Evolutionary conservation across 2,888 invertebrate genomes (phyloP), one percentile per base, ranked within the genome.

Genomic region (Drosophila monieri): DNA sequence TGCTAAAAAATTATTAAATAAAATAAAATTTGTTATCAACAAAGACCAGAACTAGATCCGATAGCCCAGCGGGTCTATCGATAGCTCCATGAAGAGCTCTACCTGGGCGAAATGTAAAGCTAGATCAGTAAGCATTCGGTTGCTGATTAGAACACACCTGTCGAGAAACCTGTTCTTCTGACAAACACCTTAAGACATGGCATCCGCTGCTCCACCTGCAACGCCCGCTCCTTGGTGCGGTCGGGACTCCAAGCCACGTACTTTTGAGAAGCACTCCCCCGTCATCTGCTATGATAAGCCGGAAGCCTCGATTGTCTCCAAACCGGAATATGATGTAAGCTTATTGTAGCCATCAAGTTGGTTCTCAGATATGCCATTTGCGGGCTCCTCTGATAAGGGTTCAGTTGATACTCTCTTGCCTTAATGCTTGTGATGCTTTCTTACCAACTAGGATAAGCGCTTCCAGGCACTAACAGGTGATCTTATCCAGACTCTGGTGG

Each of bases 211-310:
- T 48, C 43, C 41, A 9, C 12, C 1, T n/a, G 49, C 27, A 14
- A 84, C 73, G 35, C 70, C 80, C 21, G 67, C 69, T 9, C 77
- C 90, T 9, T 91, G 91, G 91, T 91, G 91, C 67, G 91, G 90
- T 6, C 84, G 83, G 10, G 80, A 78, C 12, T 84, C 85, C 32
- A 90, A 89, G 57, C 85, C 81, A 0, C 80, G 91, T 18, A 65
- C 68, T 6, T 91, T 90, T 65, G 60, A 70, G 6, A 85, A 88
- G 57, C 79, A 90, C 44, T 8, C 77, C 2, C 91, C 91, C 1
- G 77, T 88, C 1, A 77, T 92, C 3, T 92, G 92, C 74, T 92
- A 92, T 58, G 89, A 92, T 48, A 88, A 89, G 68, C 90, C 92
- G 1, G 59, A 76, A 3, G 88, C 90, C 3, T 89, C 91, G 1